Conservation (phyloP, 2,888 invertebrate species). For the Pyrgus malvae region DNA sequence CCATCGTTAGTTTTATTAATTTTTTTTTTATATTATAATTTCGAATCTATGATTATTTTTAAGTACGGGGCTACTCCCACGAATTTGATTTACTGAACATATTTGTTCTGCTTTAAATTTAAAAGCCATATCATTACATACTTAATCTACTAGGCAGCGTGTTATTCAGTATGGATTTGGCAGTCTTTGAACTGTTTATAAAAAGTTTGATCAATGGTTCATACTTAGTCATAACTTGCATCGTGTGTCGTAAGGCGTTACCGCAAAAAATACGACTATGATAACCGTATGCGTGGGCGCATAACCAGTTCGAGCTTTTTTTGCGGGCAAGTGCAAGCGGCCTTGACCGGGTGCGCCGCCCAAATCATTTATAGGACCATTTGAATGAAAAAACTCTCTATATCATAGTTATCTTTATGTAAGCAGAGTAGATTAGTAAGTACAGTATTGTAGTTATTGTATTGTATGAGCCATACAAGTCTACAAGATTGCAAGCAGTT, state of each 20-base stretch:
- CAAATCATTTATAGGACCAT: slow-evolving; percentile 50
- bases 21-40: too few relatives aligned
- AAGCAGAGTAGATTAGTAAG: not conserved
- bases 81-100: slow-evolving; percentile 5
- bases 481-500: too few relatives aligned
- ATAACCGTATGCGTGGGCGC: slow-evolving; percentile 59
- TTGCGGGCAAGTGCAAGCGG: slow-evolving; percentile 70
- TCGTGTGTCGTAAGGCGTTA: slow-evolving; percentile 41
- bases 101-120: not conserved
- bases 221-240: slow-evolving; percentile 36
- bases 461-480: too few relatives aligned
- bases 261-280: slow-evolving; percentile 47
- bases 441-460: too few relatives aligned
- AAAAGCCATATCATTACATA: not conserved
- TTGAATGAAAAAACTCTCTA: slow-evolving; percentile 31
- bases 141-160: not conserved
- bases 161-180: not conserved
- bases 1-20: too few relatives aligned
- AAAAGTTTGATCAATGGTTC: slow-evolving; percentile 45
- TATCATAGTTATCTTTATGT: not conserved
- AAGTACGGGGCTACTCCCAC: slow-evolving; percentile 7
- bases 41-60: too few relatives aligned
- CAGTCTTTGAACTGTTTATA: slow-evolving; percentile 11
- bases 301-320: slow-evolving; percentile 67
- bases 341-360: slow-evolving; percentile 71